Evolutionary conservation across 2,888 invertebrate species (phyloP), one percentile per base, ranked within the genome.

Genomic region (Macrosiphum euphorbiae): DNA sequence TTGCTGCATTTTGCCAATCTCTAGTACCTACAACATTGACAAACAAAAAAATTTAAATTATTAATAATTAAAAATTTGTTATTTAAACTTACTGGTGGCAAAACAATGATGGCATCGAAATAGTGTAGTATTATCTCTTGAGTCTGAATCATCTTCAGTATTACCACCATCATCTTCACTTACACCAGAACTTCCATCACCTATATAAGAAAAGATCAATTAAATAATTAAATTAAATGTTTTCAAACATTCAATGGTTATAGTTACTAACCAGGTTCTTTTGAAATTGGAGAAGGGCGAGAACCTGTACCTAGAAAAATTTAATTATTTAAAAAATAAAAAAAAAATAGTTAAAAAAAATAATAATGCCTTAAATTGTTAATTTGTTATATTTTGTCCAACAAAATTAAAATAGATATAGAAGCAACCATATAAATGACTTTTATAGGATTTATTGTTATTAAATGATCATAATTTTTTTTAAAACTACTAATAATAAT

Each of bases 61-160:
- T 26, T 44, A 86, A 35, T 26, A 61, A 35, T 28, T 35, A 26
- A 20, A 86, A 88, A 78, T 55, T 10, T 24, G 50, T 91, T 94
- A 35, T 88, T 44, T 55, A 47, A 92, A 96, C 96, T 96, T 96
- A 97, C 97, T 97, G 94, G 97, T 97, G 8, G 97, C 97, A 95
- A 97, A 97, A 95, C 98, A 98, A 95, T 98, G 97, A 95, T 97
- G 97, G 95, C 98, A 98, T 90, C 97, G 96, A 95, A 97, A 97
- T 90, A 97, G 98, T 55, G 96, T 96, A 94, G 96, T 96, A 95
- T 98, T 97, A 95, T 98, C 98, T 95, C 98, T 97, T 94, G 98
- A 98, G 96, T 99, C 99, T 96, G 98, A 98, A 96, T 99, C 99
- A 96, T 99, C 98, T 96, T 99, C 99, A 95, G 99, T 99, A 96